Base-by-base conservation (phyloP, 2,113 vertebrate genomes). In the Suncus etruscus region DNA sequence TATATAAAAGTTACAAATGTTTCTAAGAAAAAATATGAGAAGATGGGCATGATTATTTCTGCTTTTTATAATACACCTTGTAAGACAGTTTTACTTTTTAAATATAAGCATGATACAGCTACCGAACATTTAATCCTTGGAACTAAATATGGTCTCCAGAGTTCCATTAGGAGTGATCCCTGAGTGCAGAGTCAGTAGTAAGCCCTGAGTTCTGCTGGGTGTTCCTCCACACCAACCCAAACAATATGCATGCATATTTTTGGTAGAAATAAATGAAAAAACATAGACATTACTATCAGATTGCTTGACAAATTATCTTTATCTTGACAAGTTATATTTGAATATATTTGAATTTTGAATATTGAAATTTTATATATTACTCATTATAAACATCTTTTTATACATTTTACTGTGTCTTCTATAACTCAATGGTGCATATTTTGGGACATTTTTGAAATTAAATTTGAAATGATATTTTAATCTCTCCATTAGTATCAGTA, bases 231-330 rank as follows among this genome's bases (percentile, higher is more conserved):
- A 7, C 18, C 58, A 16, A 16, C 58, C 18, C 16, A 18, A 18
- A 66, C 8, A 66, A 31, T 50, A 65, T 50, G 65, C 2, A 32
- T 8, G 31, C 20, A 45, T 85, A 70, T 31, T 3, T 66, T 4
- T 8, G 20, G n/a, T 25, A 58, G 51, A 91, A 94, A 90, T 29
- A 50, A 84, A 51, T 6, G n/a, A 74, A 82, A 4, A 78, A 72
- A 83, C 47, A 51, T 11, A 22, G 11, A 22, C 48, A 8, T 69
- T 80, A 78, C 24, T 74, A 9, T 79, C 24, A 68, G 15, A 79
- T 73, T 83, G 81, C 68, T 94, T 66, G 81, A 86, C 68, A 45
- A 32, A 9, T 61, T 86, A 89, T 89, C 11, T 61, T n/a, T n/a
- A n/a, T n/a, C n/a, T n/a, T n/a, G n/a, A n/a, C n/a, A n/a, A n/a